Evolutionary conservation across 2,888 invertebrate genomes (phyloP), one percentile per base, ranked within the genome.

Genomic region (Microctonus aethiopoides): DNA sequence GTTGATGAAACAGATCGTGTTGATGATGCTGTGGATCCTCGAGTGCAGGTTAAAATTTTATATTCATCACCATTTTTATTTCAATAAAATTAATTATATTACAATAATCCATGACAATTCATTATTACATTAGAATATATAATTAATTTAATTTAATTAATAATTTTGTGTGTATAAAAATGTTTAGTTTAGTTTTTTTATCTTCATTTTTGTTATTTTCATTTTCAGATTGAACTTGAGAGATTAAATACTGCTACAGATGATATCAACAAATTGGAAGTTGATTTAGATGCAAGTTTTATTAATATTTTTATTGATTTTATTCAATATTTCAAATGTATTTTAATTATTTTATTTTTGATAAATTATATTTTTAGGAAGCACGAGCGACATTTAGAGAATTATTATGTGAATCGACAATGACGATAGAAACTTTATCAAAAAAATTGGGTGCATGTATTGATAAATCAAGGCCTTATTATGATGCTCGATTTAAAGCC

Each of bases 231-330:
- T 81, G 96, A 97, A 88, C 88, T 97, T 84, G 97, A 97, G 85
- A 92, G 94, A 81, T 89, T 97, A 72, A 97, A 97, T 86, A 93
- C 93, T 80, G 94, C 96, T 29, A 96, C 97, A 66, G 95, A 97
- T 89, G 95, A 95, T 87, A 97, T 97, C 81, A 97, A 97, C 87
- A 92, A 93, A 80, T 89, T 95, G 74, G 97, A 97, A 88, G 93
- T 95, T 75, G 95, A 96, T 86, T 88, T 96, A 80, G 96, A 96
- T 87, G 92, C 92, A 87, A 90, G 90, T 88, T 72, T 22, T 16
- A 51, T 67, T 16, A 10, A n/a, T 29, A 29, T 24, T 10, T 24
- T n/a, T 46, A 16, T 64, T 51, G 57, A 32, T 71, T 59, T 6
- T 52, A 7, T 29, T 59, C n/a, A 60, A 59, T 64, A 6, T 60